Conservation (phyloP, 1,140 invertebrate genomes). For the Heliconius hewitsoni region DNA sequence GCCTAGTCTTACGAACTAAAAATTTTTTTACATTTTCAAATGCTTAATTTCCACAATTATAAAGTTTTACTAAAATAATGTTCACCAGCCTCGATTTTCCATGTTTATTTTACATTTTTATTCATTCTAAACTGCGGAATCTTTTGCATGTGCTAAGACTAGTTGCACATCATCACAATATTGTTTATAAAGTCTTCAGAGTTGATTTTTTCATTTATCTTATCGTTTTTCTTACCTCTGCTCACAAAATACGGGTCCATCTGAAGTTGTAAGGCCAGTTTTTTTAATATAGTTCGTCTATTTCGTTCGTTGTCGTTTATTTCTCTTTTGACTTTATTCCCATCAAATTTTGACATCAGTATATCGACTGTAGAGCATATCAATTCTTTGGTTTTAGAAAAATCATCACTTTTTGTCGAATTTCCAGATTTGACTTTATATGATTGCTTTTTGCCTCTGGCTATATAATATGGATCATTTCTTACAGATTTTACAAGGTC, state of each 20-base stretch:
- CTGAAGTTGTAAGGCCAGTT: conserved; percentile 68
- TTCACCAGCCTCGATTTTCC: not conserved
- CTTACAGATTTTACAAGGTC: conserved; percentile 71
- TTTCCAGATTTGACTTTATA: conserved; percentile 45
- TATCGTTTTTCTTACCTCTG: conserved; percentile 65
- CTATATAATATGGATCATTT: conserved; percentile 75
- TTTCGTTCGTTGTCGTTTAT: conserved; percentile 61
- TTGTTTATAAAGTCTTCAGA: conserved; percentile 60
- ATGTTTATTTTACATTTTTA: not conserved
- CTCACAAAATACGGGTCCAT: conserved; percentile 75
- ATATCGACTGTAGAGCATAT: conserved; percentile 65
- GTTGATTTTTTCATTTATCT: conserved; percentile 30
- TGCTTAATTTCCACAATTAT: not conserved
- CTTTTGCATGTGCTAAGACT: not conserved
- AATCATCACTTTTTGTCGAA: conserved; percentile 43
- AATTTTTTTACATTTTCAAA: conserved; percentile 27
- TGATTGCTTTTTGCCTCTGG: conserved; percentile 66
- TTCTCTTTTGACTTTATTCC: conserved; percentile 58
- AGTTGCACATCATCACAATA: conserved; percentile 58
- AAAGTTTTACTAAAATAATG: not conserved
- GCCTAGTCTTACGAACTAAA: conserved; percentile 20
- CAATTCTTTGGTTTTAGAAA: conserved; percentile 61
- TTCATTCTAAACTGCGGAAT: not conserved
- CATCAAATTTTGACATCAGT: conserved; percentile 47
- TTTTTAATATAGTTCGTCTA: conserved; percentile 68